phyloP scores from a whole-genome alignment of 2,113 vertebrate genomes.

The Gallinago media region DNA sequence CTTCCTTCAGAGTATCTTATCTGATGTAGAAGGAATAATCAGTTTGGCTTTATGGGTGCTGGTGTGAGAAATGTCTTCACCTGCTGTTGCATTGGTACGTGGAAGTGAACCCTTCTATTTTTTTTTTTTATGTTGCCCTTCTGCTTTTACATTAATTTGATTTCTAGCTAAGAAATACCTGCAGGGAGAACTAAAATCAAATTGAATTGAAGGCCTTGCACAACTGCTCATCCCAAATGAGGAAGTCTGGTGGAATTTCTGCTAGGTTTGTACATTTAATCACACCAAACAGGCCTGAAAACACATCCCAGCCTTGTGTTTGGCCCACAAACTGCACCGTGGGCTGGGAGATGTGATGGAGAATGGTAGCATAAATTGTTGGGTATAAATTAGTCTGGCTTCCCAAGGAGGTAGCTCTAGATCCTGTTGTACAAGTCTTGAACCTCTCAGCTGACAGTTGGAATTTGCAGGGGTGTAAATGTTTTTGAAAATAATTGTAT shows the following conservation, averaged over 20 bases:
- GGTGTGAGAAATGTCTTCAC: not conserved
- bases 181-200: not conserved
- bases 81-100: not conserved
- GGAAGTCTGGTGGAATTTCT: not conserved
- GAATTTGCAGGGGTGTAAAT: not conserved
- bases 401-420: not conserved
- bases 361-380: not conserved
- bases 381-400: not conserved
- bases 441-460: not conserved
- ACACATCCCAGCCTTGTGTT: not conserved
- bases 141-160: not conserved
- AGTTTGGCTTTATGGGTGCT: not conserved
- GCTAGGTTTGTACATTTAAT: not conserved
- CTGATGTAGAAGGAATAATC: not conserved
- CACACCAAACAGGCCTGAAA: not conserved
- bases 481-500: not conserved
- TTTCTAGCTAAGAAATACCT: not conserved
- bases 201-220: not conserved
- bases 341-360: not conserved
- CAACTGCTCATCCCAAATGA: not conserved
- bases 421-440: not conserved
- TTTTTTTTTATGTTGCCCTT: not conserved
- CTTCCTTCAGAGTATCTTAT: slow-evolving; percentile 6
- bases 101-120: not conserved
- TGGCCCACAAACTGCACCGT: not conserved